These are phyloP conservation scores for Streptopelia turtur DNA, from an alignment of 2,797 vertebrate genomes.

Conservation along the genomic window DNA sequence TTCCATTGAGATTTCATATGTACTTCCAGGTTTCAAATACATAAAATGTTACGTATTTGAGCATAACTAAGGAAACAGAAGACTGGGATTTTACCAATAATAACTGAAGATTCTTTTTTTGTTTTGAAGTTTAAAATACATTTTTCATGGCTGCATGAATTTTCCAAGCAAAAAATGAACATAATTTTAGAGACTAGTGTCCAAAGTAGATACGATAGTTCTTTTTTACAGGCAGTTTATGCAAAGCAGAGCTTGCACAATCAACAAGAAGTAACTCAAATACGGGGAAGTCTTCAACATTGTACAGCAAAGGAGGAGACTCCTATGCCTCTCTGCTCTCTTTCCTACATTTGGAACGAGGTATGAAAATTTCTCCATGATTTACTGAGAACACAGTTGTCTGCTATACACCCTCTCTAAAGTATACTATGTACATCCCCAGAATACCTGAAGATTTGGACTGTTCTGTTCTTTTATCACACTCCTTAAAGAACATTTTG, in stretches of 20 bases:
- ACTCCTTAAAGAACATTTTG: neutral
- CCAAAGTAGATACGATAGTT: neutral
- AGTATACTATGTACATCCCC: neutral
- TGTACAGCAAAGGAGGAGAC: neutral
- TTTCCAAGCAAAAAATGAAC: neutral
- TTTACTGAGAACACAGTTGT: neutral
- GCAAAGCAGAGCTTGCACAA: neutral
- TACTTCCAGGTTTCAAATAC: conserved; percentile 3
- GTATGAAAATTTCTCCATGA: neutral
- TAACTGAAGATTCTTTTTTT: neutral
- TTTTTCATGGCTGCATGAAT: neutral
- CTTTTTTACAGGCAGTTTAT: neutral
- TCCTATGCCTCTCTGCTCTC: neutral
- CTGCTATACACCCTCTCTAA: neutral
- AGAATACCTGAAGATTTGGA: neutral
- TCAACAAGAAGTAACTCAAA: neutral
- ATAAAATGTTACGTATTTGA: neutral
- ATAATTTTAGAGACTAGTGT: neutral
- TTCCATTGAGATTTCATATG: neutral
- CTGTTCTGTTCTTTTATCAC: neutral
- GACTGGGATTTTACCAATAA: neutral
- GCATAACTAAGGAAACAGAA: neutral
- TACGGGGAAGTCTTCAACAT: neutral
- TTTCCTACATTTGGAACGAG: neutral
- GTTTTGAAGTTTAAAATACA: neutral